Conservation (phyloP, 2,797 vertebrate genomes). For the Momotus momota region DNA sequence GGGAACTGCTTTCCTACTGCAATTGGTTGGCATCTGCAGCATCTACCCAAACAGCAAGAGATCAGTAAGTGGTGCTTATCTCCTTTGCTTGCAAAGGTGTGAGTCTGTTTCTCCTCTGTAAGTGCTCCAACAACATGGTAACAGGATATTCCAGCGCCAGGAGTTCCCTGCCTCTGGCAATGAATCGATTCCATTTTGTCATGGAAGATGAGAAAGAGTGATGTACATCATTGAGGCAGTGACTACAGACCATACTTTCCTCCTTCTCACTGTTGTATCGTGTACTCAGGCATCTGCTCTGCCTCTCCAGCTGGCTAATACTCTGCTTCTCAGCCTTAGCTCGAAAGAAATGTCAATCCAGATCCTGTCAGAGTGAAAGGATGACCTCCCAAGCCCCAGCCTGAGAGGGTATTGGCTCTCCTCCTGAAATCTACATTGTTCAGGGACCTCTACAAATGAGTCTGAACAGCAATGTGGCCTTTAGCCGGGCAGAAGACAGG, state of each 20-base stretch:
- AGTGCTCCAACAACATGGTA: not conserved
- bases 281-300: not conserved
- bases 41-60: not conserved
- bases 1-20: not conserved
- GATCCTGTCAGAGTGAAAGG: not conserved
- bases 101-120: not conserved
- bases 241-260: not conserved
- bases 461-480: not conserved
- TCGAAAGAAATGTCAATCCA: not conserved
- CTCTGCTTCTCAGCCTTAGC: not conserved
- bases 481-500: not conserved
- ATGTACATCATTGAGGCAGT: rapidly evolving
- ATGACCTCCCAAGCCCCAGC: not conserved
- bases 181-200: not conserved
- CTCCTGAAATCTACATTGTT: not conserved
- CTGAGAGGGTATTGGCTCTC: not conserved
- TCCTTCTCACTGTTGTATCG: not conserved
- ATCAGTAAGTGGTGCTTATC: too few species aligned
- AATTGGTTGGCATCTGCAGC: not conserved
- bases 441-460: not conserved
- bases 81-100: not conserved
- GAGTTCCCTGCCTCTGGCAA: not conserved
- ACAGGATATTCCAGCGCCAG: rapidly evolving
- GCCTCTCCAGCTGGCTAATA: not conserved
- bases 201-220: not conserved